Conservation (phyloP, 2,797 vertebrate species). For the Pangasius macronema region DNA sequence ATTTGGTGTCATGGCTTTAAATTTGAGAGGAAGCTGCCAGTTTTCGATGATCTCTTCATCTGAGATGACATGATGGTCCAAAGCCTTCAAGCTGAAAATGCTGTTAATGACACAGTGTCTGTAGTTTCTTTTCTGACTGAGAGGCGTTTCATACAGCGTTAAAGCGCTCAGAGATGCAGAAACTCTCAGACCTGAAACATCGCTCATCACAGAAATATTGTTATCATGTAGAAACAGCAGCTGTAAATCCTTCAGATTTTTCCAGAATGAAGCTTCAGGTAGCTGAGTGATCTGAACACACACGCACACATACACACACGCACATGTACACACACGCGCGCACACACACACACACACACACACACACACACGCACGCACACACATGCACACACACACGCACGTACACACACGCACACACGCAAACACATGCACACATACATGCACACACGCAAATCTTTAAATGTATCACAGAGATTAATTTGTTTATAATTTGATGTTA, state of each 20-base stretch:
- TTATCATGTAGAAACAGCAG: conserved; percentile 74
- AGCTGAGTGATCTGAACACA: conserved; percentile 61
- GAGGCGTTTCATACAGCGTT: conserved; percentile 70
- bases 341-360: too few species aligned
- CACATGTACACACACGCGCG: too few species aligned
- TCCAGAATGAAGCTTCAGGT: conserved; percentile 68
- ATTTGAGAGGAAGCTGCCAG: conserved; percentile 63
- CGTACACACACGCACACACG: neutral
- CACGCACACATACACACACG: neutral
- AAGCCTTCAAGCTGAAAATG: conserved; percentile 70
- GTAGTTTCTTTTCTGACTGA: conserved; percentile 72
- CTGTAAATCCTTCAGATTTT: conserved; percentile 62
- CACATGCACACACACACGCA: too few species aligned
- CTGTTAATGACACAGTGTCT: conserved; percentile 69
- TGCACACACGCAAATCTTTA: neutral
- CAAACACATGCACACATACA: neutral
- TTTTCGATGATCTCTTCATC: conserved; percentile 74
- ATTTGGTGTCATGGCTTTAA: conserved; percentile 56
- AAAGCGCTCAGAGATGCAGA: conserved; percentile 67
- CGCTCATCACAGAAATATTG: conserved; percentile 60
- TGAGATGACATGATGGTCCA: conserved; percentile 70
- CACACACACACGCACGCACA: too few species aligned
- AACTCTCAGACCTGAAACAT: conserved; percentile 64
- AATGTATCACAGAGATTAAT: neutral
- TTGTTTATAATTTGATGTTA: neutral